Percentiles rank a stretch among this genome's conserved stretches.
Evolutionary conservation across 2,797 vertebrate genomes (phyloP).

Genomic region (Zenarchopterus dispar): DNA sequence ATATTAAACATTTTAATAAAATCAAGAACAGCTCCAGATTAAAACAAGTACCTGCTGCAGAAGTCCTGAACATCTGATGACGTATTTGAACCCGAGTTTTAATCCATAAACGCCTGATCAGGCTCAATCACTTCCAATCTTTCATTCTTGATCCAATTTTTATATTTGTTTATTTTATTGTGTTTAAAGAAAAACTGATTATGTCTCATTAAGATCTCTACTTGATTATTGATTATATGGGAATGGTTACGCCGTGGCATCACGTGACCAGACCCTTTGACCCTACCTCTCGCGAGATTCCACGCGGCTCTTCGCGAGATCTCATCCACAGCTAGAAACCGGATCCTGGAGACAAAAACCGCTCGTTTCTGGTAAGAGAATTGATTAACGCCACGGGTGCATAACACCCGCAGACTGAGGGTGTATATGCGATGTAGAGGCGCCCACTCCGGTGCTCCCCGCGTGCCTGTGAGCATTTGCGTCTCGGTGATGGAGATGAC

Average conservation of each 20-base stretch:
- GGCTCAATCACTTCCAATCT: too few relatives aligned
- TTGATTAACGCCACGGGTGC: slow-evolving; percentile 49
- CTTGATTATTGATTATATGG: slow-evolving; percentile 7
- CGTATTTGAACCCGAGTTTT: too few relatives aligned
- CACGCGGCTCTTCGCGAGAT: slow-evolving; percentile 53
- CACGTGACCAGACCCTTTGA: slow-evolving; percentile 56
- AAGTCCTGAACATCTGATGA: too few relatives aligned
- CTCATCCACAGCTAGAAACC: slow-evolving; percentile 58
- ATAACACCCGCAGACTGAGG: background rate
- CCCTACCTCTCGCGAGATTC: slow-evolving; percentile 64
- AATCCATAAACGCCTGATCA: too few relatives aligned
- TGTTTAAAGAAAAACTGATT: too few relatives aligned
- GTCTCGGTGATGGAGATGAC: slow-evolving; percentile 2
- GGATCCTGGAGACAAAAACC: slow-evolving; percentile 48
- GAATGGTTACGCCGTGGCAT: background rate
- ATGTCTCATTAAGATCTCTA: too few relatives aligned
- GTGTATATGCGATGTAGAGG: slow-evolving; percentile 3
- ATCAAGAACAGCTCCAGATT: too few relatives aligned
- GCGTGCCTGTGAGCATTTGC: slow-evolving; percentile 23
- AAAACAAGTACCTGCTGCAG: too few relatives aligned
- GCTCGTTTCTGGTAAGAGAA: slow-evolving; percentile 62
- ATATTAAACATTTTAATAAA: too few relatives aligned
- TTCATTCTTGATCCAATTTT: too few relatives aligned
- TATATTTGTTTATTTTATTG: too few relatives aligned
- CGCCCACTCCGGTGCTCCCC: slow-evolving; percentile 5